Conservation (phyloP, 1,140 invertebrate species). For the Metaphire vulgaris region DNA sequence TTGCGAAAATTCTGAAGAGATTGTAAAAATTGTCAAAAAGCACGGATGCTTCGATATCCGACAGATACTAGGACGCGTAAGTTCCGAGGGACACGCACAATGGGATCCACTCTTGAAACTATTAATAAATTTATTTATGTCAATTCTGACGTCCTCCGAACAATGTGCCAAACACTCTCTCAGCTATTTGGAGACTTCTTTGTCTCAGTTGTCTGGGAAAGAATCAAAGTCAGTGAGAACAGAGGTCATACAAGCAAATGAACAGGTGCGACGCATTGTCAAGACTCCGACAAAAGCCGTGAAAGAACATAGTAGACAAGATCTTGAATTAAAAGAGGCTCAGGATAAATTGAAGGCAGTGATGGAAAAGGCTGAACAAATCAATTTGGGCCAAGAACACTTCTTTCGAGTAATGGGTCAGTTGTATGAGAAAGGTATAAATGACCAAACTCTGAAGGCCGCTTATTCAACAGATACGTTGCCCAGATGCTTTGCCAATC, state of each 20-base stretch:
- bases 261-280: background rate
- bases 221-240: background rate
- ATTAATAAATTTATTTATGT: background rate
- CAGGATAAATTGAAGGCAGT: background rate
- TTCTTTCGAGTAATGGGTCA: background rate
- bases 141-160: background rate
- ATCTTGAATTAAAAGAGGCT: background rate
- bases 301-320: background rate
- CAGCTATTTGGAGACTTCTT: background rate
- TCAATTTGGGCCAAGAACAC: background rate
- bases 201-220: background rate
- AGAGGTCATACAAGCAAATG: background rate
- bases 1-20: background rate
- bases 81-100: background rate
- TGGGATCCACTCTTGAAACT: background rate
- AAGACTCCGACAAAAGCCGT: background rate
- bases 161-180: background rate
- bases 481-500: background rate
- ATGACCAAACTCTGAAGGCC: background rate
- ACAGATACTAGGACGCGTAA: background rate
- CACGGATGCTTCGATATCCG: background rate
- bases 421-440: background rate
- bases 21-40: background rate
- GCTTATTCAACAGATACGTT: background rate
- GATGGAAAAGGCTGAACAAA: background rate